Base-by-base conservation (phyloP, 2,888 invertebrate species). In the Camponotus fellah region DNA sequence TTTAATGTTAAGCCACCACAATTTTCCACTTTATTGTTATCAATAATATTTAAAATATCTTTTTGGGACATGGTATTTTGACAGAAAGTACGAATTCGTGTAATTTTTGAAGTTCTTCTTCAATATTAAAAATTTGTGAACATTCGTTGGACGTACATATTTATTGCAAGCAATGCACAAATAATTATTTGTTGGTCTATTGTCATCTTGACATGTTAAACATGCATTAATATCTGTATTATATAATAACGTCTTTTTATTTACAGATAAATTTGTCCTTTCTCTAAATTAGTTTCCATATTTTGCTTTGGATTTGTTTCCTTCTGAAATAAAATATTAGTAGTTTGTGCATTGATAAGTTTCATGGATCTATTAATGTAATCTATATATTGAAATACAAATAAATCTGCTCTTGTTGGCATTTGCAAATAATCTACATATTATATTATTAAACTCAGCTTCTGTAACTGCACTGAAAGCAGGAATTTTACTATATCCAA, bases 361-460 rank as follows among this genome's bases (percentile, higher is more conserved):
- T 56, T 56, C 9, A 56, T 56, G 9, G 3, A 3, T 9, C 64
- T 4, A 64, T 64, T 64, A 64, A 64, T 64, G 3, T 64, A 64
- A 26, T 64, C 64, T 64, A 64, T 64, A 64, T 64, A 14, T 26
- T 34, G 14, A 34, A 64, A 4, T 64, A 64, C 32, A n/a, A 64
- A 64, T 37, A 64, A 26, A 64, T 64, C 14, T 26, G 37, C 37
- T 64, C 34, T 64, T 32, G 34, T 64, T 34, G 64, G 64, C 64
- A 64, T 64, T 64, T 26, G 64, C 64, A 64, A 64, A 17, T 46
- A 46, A 46, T 46, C 46, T 46, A 46, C 17, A 34, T n/a, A 34
- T 34, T 64, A 64, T 64, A n/a, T 64, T 64, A 64, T 64, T 64
- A 64, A 64, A 64, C 3, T 62, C 62, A 62, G 62, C 26, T 26